phyloP scores from a whole-genome alignment of 2,888 invertebrate species.

The Lasioglossum pauxillum region DNA sequence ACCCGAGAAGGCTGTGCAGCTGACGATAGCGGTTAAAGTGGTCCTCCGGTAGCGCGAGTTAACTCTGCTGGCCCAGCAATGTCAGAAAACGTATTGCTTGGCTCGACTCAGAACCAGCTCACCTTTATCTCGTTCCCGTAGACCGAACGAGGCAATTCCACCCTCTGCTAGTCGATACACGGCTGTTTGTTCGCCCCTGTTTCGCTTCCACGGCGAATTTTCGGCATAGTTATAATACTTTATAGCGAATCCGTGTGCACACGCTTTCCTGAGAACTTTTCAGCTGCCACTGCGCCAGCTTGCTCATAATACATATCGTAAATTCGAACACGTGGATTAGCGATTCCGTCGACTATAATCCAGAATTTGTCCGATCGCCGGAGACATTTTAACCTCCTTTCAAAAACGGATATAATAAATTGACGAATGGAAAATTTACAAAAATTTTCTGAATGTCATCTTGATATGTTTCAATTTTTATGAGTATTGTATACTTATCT shows the following conservation, averaged over 20 bases:
- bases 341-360: background rate
- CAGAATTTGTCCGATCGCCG: too few relatives aligned
- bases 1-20: background rate
- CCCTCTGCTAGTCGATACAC: constrained; percentile 49
- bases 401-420: too few relatives aligned
- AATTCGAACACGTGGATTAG: background rate
- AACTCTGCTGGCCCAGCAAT: constrained; percentile 13
- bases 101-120: background rate
- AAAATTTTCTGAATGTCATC: too few relatives aligned
- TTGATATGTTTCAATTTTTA: too few relatives aligned
- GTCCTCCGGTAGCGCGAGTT: background rate
- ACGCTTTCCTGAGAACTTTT: background rate
- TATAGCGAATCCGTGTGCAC: background rate
- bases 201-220: constrained; percentile 45
- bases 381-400: too few relatives aligned
- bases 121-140: constrained; percentile 15
- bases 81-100: constrained; percentile 31
- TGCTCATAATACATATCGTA: background rate
- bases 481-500: too few relatives aligned
- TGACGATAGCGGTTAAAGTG: constrained; percentile 41
- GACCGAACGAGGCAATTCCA: constrained; percentile 43
- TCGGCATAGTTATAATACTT: constrained; percentile 33
- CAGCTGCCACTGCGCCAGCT: background rate
- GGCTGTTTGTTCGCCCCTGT: constrained; percentile 58
- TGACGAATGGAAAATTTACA: too few relatives aligned